These are phyloP conservation scores for Trogon surrucura DNA, from an alignment of 2,113 vertebrate species.

Conservation along the genomic window DNA sequence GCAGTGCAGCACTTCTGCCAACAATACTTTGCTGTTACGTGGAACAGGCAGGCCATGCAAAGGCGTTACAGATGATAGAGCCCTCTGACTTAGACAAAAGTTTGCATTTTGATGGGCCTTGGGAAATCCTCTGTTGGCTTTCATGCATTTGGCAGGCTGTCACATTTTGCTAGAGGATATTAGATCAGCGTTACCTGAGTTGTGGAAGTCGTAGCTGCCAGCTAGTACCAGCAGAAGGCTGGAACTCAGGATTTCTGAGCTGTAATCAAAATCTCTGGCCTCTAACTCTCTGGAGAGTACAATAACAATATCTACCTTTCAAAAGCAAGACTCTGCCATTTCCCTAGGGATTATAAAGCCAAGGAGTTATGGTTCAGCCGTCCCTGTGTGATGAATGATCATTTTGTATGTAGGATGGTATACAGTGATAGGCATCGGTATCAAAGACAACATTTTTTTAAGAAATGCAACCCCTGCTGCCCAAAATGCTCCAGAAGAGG, in stretches of 20 bases:
- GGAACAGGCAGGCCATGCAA: background rate
- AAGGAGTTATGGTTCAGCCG: background rate
- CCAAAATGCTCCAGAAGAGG: background rate
- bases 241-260: background rate
- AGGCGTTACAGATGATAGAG: background rate
- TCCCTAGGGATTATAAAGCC: background rate
- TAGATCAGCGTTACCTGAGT: background rate
- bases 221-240: background rate
- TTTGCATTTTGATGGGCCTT: conserved; percentile 5
- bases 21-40: conserved; percentile 19
- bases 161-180: background rate
- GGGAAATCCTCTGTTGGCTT: background rate
- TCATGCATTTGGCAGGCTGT: background rate
- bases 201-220: background rate
- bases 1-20: background rate
- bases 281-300: background rate
- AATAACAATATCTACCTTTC: background rate
- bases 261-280: background rate
- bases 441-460: background rate
- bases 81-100: background rate
- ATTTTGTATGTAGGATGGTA: background rate
- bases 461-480: background rate
- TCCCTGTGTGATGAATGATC: background rate
- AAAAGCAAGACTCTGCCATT: background rate
- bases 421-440: background rate